Evolutionary conservation across 2,888 invertebrate genomes (phyloP).

Genomic region (Scaptomyza flava): DNA sequence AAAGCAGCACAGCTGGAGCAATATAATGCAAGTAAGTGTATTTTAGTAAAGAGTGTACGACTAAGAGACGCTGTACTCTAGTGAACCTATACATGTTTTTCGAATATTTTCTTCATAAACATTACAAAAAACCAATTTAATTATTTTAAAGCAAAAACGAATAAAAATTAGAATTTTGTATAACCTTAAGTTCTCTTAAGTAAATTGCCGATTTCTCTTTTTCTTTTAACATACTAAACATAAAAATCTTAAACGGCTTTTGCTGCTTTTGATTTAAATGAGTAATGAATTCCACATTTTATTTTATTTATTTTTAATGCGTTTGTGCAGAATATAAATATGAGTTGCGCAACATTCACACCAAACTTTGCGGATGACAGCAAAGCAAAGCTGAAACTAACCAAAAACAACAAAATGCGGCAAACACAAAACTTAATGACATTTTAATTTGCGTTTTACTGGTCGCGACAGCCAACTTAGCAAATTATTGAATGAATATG

Average conservation of each 20-base stretch:
- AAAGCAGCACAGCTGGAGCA: background rate
- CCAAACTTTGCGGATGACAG: conserved; percentile 3
- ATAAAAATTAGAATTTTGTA: no score
- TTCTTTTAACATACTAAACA: no score
- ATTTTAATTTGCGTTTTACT: conserved; percentile 50
- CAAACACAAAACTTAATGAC: conserved; percentile 37
- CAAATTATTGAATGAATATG: background rate
- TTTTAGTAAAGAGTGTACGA: background rate
- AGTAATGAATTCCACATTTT: conserved; percentile 2
- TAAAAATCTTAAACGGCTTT: background rate
- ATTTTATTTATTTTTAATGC: conserved; percentile 1
- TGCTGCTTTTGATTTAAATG: conserved; percentile 13
- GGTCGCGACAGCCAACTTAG: conserved; percentile 1
- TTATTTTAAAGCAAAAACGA: no score
- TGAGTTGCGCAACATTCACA: conserved; percentile 15
- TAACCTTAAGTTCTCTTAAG: no score
- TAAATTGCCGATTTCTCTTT: no score
- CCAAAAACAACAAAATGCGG: conserved; percentile 26
- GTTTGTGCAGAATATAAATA: conserved; percentile 21
- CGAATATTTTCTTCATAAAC: no score
- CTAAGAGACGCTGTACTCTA: background rate
- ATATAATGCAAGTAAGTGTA: background rate
- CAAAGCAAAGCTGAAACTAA: background rate
- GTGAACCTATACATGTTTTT: no score
- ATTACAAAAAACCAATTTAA: no score